Evolutionary conservation across 2,113 vertebrate genomes (phyloP), one percentile per base, ranked within the genome.

Genomic region (Dicentrarchus labrax): DNA sequence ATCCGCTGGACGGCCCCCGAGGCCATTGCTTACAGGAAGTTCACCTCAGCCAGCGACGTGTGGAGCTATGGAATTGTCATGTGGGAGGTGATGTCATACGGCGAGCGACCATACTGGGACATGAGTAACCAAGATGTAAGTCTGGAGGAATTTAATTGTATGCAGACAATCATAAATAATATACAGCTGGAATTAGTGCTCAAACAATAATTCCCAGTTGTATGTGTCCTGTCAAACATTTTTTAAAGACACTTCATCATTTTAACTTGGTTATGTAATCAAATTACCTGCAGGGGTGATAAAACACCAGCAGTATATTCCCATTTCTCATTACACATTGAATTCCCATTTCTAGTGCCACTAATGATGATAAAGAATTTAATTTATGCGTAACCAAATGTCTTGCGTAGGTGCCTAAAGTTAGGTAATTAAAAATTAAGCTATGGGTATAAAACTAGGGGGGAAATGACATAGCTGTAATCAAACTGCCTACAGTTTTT

Each of bases 1-100:
- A 99, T 99, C 93, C 96, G 98, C 90, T 99, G 98, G 98, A 99
- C 98, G 0, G 98, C 98, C 1, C 98, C 98, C 3, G 98, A 99
- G 95, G 98, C 98, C 78, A 99, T 99, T 65, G 97, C 98, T 24
- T 99, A 99, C 95, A 97, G 98, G 90, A 99, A 99, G 93, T 99
- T 99, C 94, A 98, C 98, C 54, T 99, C 98, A 0, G 97, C 98
- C 36, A 98, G 97, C 72, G 98, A 99, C 30, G 98, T 98, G 56
- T 99, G 98, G 98, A 99, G 98, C 94, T 99, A 99, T 0, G 98
- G 98, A 80, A 97, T 99, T 5, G 97, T 99, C 89, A 99, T 99
- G 98, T 99, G 98, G 98, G 98, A 99, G 92, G 98, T 99, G 95
- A 99, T 99, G 98, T 99, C 98, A 53, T 99, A 98, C 0, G 97